Conservation (phyloP, 1,140 invertebrate species). For the Lucilia cuprina region DNA sequence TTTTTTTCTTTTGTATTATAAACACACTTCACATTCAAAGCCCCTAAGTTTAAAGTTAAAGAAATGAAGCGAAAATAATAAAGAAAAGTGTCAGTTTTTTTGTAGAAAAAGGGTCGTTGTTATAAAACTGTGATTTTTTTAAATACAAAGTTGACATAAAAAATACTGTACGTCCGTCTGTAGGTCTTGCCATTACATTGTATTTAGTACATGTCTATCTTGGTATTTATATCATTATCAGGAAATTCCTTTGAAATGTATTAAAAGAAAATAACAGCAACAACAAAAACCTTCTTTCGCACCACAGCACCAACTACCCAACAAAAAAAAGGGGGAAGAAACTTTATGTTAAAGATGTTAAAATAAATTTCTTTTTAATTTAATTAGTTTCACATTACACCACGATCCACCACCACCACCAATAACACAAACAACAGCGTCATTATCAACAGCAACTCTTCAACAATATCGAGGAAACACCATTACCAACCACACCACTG, state of each 20-base stretch:
- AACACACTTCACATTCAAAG: neutral
- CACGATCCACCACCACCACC: slow-evolving; percentile 13
- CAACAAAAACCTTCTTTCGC: neutral
- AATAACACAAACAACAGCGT: neutral
- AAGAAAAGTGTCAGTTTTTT: neutral
- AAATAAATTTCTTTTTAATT: slow-evolving; percentile 35
- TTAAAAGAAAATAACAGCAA: too few species aligned
- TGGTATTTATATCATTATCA: neutral
- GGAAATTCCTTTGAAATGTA: neutral
- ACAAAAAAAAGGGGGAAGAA: slow-evolving; percentile 10
- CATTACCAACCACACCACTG: neutral
- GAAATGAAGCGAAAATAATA: neutral
- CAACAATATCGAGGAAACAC: too few species aligned
- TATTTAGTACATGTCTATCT: neutral
- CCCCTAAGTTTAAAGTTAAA: neutral
- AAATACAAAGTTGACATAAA: too few species aligned
- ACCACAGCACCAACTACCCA: neutral
- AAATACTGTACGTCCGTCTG: neutral
- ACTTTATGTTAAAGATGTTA: slow-evolving; percentile 28
- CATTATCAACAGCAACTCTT: neutral
- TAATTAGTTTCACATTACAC: slow-evolving; percentile 34
- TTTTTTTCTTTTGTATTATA: neutral
- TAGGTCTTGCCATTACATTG: too few species aligned
- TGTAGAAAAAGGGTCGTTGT: neutral
- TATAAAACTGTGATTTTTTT: neutral